A percentile compares a stretch with the other conserved stretches of the same genome.
Conservation (phyloP, 2,888 invertebrate genomes). For the Platycheirus albimanus region DNA sequence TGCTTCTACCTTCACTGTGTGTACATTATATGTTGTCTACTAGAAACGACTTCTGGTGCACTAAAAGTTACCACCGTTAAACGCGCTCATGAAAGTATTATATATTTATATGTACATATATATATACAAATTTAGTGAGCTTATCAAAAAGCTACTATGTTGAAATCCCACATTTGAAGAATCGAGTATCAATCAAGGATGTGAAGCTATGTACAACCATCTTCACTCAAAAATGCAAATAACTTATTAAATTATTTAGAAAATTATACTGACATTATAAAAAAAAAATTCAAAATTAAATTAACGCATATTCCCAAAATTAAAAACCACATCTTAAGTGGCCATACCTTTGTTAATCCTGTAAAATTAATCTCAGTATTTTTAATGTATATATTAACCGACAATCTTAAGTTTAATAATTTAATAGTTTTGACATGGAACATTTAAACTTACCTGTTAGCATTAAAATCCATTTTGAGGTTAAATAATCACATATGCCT, state of each 20-base stretch:
- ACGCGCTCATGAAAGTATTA: no score
- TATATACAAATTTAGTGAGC: no score
- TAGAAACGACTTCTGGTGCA: no score
- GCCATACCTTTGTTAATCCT: conserved; percentile 64
- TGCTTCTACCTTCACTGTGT: no score
- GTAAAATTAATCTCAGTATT: conserved; percentile 51
- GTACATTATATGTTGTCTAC: no score
- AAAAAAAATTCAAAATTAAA: conserved; percentile 27
- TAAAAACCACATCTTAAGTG: conserved; percentile 47
- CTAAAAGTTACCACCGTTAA: no score
- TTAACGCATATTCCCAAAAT: conserved; percentile 37
- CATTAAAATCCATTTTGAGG: conserved; percentile 78
- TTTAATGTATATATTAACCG: conserved; percentile 26
- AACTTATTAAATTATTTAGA: neutral
- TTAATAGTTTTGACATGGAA: conserved; percentile 24
- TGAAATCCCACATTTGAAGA: no score
- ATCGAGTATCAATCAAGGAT: neutral
- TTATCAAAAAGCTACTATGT: no score
- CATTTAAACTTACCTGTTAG: conserved; percentile 79
- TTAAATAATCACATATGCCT: conserved; percentile 64
- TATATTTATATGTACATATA: no score
- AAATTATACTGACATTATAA: conserved; percentile 9
- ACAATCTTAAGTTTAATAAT: conserved; percentile 23
- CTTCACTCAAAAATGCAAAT: neutral
- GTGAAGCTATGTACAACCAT: conserved; percentile 22